Base-by-base conservation (phyloP, 2,888 invertebrate species). In the Pherbina coryleti region DNA sequence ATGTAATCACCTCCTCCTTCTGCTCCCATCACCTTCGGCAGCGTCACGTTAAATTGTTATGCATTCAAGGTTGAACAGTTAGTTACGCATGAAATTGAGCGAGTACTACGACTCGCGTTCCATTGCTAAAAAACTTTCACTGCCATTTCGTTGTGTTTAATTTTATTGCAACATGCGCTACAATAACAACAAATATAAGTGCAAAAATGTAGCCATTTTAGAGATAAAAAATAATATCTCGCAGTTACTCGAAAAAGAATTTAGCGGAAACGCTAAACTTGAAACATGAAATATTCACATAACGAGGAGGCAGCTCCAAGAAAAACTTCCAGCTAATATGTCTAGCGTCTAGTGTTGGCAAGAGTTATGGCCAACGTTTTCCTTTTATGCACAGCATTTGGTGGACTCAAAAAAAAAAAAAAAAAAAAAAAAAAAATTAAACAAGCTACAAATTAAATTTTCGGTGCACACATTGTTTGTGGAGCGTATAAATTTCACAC, bases 401-500 rank as follows among this genome's bases (percentile, higher is more conserved):
- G 57, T 57, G 49, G n/a, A n/a, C 49, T 44, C 37, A 67, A 28
- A 80, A 22, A 53, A 78, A 75, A 22, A n/a, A n/a, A n/a, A n/a
- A n/a, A n/a, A 55, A 22, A 11, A 79, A 78, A 78, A 80, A 81
- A 81, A 81, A 79, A 79, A 81, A 79, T 79, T 62, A 76, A 76
- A 75, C 72, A 75, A 81, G 80, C 84, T 82, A 84, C 85, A 86
- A 87, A 87, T 87, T 87, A 87, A 87, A 86, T 84, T 86, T 81
- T 82, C 80, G 79, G 75, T 64, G 62, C 19, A 69, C 64, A 66
- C 34, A 73, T 53, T 76, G 53, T 77, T 74, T 73, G 72, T 8
- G 70, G 72, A 64, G 71, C 80, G 70, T 81, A 82, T 82, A 82
- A 83, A 82, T 82, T 79, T 76, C 71, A 74, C 76, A 64, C 78